phyloP scores from a whole-genome alignment of 2,888 invertebrate genomes.

The Leptinotarsa tumamoca region DNA sequence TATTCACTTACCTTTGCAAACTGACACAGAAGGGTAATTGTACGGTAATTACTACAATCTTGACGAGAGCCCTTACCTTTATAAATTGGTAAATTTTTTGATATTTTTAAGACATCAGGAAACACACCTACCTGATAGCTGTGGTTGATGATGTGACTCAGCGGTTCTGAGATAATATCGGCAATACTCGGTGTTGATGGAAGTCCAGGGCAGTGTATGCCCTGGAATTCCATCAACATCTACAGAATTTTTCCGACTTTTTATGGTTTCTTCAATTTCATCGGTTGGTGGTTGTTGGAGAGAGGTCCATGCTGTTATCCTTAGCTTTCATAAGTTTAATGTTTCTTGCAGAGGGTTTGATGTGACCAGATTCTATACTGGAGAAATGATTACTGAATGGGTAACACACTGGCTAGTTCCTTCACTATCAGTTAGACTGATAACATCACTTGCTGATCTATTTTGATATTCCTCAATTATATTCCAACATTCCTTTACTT shows the following conservation, averaged over 20 bases:
- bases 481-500: slow-evolving; percentile 15
- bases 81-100: too few relatives aligned
- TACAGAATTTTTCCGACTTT: neutral
- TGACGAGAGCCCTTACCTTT: too few relatives aligned
- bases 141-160: slow-evolving; percentile 16
- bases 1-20: too few relatives aligned
- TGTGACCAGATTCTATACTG: slow-evolving; percentile 7
- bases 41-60: too few relatives aligned
- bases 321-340: neutral
- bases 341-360: neutral
- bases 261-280: neutral
- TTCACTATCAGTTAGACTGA: neutral
- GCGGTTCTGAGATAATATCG: neutral
- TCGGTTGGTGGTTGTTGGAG: neutral
- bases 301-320: slow-evolving; percentile 8
- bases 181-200: neutral
- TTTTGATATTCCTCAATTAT: slow-evolving; percentile 7
- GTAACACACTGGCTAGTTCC: neutral
- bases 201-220: neutral
- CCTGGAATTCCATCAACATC: neutral
- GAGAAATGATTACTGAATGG: slow-evolving; percentile 15
- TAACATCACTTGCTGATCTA: neutral
- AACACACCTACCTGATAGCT: slow-evolving; percentile 41
- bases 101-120: slow-evolving; percentile 8
- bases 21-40: too few relatives aligned